Conservation (phyloP, 2,888 invertebrate species). For the Drosophila setosimentum region DNA sequence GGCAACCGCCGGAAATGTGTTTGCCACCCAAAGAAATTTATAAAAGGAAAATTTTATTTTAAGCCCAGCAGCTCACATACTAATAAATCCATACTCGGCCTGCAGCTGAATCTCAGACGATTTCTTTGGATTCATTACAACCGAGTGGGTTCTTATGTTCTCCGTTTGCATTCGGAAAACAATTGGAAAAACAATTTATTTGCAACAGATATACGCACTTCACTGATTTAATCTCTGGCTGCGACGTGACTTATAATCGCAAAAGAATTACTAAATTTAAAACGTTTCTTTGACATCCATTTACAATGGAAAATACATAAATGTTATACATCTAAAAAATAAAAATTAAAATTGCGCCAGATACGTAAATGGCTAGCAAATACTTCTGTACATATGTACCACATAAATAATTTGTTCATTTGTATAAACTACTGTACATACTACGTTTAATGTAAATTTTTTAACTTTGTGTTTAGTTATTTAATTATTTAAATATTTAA, state of each 20-base stretch:
- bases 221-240: conserved; percentile 26
- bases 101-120: conserved; percentile 6
- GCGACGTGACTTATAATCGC: conserved; percentile 7
- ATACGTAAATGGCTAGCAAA: neutral
- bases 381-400: too few species aligned
- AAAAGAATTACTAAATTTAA: neutral
- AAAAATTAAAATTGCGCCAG: too few species aligned
- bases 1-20: conserved; percentile 50
- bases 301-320: neutral
- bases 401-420: neutral
- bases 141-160: conserved; percentile 33
- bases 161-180: conserved; percentile 25
- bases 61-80: conserved; percentile 32
- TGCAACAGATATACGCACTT: conserved; percentile 35
- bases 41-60: conserved; percentile 35
- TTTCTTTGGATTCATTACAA: conserved; percentile 36
- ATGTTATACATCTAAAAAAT: neutral
- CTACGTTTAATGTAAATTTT: too few species aligned
- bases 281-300: neutral
- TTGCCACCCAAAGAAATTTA: conserved; percentile 24
- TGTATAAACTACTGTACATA: too few species aligned
- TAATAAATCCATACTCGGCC: conserved; percentile 55
- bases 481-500: too few species aligned
- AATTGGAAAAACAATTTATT: conserved; percentile 55
- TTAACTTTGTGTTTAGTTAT: too few species aligned